Conservation (phyloP, 2,888 invertebrate genomes). For the Chromoteleia sp. region DNA sequence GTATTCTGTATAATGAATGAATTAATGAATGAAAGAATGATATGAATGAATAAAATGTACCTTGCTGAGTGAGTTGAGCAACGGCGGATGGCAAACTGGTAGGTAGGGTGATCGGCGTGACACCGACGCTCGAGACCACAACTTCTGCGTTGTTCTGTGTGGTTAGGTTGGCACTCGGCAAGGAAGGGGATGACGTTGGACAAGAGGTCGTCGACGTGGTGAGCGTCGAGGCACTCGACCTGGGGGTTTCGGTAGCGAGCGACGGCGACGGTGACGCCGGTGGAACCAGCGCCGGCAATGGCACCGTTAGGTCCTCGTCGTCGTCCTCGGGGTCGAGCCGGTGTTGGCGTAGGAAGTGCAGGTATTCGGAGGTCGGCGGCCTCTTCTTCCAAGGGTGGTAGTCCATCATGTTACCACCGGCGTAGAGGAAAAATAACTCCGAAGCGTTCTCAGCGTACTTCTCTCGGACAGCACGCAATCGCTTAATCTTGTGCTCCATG, state of each 20-base stretch:
- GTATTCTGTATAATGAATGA: too few species aligned
- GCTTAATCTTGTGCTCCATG: slow-evolving; percentile 89
- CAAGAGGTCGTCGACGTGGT: slow-evolving; percentile 27
- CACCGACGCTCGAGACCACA: slow-evolving; percentile 87
- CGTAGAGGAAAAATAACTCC: slow-evolving; percentile 94
- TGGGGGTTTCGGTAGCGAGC: slow-evolving; percentile 57
- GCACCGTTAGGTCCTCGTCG: slow-evolving; percentile 84
- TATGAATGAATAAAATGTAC: slow-evolving; percentile 78
- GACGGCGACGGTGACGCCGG: slow-evolving; percentile 72
- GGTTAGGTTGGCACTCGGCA: slow-evolving; percentile 66
- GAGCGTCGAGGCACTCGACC: slow-evolving; percentile 53
- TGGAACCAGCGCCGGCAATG: slow-evolving; percentile 69
- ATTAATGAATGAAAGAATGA: neutral
- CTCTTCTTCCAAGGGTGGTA: slow-evolving; percentile 93
- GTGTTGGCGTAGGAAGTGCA: slow-evolving; percentile 91
- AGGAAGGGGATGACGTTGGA: slow-evolving; percentile 5
- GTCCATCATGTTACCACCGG: slow-evolving; percentile 95
- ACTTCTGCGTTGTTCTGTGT: slow-evolving; percentile 86
- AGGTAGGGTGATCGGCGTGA: slow-evolving; percentile 87
- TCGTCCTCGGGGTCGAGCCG: slow-evolving; percentile 88
- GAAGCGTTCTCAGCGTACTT: slow-evolving; percentile 92
- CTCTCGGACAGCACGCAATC: slow-evolving; percentile 89
- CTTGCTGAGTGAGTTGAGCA: slow-evolving; percentile 87
- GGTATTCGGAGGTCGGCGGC: slow-evolving; percentile 90
- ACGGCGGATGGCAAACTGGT: slow-evolving; percentile 88